Evolutionary conservation across 2,113 vertebrate genomes (phyloP).

Genomic region (Perca flavescens): DNA sequence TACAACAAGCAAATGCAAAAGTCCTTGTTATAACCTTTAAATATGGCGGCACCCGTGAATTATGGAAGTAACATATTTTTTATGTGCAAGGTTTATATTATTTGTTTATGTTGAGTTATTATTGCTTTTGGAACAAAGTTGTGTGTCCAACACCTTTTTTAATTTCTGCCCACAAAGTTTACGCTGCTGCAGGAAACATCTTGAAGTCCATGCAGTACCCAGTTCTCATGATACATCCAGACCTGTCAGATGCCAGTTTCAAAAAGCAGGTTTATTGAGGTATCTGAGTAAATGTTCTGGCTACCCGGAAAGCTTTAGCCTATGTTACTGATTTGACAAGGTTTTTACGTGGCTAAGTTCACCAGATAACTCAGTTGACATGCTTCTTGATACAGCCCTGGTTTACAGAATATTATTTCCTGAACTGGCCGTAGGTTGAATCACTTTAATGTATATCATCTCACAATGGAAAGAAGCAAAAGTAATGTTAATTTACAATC

Average conservation of each 20-base stretch:
- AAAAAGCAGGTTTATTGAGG: background rate
- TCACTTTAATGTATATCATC: background rate
- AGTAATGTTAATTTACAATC: background rate
- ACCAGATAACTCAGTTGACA: background rate
- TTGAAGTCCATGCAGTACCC: background rate
- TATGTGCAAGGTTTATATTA: background rate
- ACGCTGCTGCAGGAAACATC: background rate
- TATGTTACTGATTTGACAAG: background rate
- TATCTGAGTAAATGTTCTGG: background rate
- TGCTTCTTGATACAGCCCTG: background rate
- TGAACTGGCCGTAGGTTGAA: background rate
- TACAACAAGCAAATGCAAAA: background rate
- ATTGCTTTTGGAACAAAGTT: no score
- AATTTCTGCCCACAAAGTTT: no score
- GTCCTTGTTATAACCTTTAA: background rate
- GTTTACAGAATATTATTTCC: no score
- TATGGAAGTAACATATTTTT: background rate
- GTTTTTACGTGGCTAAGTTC: background rate
- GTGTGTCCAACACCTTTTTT: no score
- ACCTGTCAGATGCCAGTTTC: background rate
- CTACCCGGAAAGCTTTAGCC: background rate
- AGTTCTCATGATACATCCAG: background rate
- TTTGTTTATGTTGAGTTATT: no score
- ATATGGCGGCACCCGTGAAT: background rate
- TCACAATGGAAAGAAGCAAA: conserved; percentile 5